Evolutionary conservation across 2,797 vertebrate genomes (phyloP).

Genomic region (Labroides dimidiatus): DNA sequence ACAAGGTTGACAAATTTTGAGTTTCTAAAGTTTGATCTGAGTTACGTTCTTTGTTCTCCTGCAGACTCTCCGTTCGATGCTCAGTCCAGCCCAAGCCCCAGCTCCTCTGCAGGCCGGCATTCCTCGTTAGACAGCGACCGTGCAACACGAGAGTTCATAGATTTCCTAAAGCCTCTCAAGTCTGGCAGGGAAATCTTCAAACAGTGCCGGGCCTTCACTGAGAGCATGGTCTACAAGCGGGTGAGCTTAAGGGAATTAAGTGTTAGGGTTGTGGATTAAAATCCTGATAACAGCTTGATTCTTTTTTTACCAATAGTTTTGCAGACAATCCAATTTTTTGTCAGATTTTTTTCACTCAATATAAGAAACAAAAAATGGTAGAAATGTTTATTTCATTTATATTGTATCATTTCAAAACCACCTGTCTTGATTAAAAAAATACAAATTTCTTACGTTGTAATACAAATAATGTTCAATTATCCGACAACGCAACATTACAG

Average conservation of each 20-base stretch:
- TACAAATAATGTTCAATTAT: too few relatives aligned
- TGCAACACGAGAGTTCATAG: constrained; percentile 91
- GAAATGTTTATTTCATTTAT: too few relatives aligned
- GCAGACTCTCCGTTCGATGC: constrained; percentile 86
- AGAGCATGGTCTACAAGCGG: constrained; percentile 91
- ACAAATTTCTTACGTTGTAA: too few relatives aligned
- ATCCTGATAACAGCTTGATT: background rate
- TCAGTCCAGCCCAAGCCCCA: constrained; percentile 86
- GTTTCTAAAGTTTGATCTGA: constrained; percentile 1
- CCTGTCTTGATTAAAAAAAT: too few relatives aligned
- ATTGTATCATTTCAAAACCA: too few relatives aligned
- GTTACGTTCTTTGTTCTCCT: constrained; percentile 43
- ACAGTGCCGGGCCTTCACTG: constrained; percentile 92
- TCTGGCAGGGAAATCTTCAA: constrained; percentile 94
- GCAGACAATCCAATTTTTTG: too few relatives aligned
- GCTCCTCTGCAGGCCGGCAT: constrained; percentile 87
- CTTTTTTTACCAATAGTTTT: too few relatives aligned
- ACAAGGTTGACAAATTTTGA: background rate
- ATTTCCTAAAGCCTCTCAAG: constrained; percentile 94
- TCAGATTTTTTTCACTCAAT: background rate
- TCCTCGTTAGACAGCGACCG: constrained; percentile 87
- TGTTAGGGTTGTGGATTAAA: background rate
- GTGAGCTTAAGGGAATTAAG: constrained; percentile 75
- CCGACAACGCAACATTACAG: too few relatives aligned
- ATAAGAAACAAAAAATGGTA: too few relatives aligned